A percentile compares a stretch with the other conserved stretches of the same genome.
phyloP scores from a whole-genome alignment of 2,113 vertebrate genomes.

The Sterrhoptilus dennistouni region DNA sequence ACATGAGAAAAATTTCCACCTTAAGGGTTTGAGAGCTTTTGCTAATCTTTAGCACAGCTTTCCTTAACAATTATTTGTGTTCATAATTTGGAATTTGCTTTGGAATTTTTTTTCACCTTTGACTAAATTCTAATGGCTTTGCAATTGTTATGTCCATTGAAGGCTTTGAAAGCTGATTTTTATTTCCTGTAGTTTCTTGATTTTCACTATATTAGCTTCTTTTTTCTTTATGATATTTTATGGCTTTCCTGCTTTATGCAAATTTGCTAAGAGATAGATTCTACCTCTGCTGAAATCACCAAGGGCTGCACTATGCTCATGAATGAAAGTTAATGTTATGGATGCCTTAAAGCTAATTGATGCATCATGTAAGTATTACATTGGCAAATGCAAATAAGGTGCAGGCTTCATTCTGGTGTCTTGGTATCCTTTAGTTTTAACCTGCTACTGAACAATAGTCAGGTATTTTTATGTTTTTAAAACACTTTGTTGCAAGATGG shows the following conservation, averaged over 20 bases:
- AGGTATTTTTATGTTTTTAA: neutral
- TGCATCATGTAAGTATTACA: neutral
- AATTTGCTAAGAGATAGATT: neutral
- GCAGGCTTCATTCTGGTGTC: neutral
- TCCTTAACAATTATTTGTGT: neutral
- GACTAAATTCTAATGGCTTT: neutral
- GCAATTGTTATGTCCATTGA: neutral
- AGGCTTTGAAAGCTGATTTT: neutral
- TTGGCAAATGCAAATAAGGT: neutral
- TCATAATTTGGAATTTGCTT: neutral
- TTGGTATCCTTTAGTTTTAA: neutral
- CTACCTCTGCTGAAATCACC: neutral
- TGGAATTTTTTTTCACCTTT: neutral
- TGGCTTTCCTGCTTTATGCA: neutral
- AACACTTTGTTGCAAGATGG: neutral
- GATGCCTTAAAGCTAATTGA: neutral
- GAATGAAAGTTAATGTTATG: neutral
- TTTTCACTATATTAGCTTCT: neutral
- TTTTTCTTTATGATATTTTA: neutral
- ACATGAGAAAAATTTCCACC: neutral
- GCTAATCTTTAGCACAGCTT: neutral
- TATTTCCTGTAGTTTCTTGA: neutral
- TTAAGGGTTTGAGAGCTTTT: neutral
- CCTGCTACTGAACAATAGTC: constrained; percentile 18
- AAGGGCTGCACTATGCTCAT: neutral